Percentiles rank a stretch among this genome's conserved stretches.
These are phyloP conservation scores for Drosophila trapezifrons DNA, from an alignment of 1,140 invertebrate species.

Conservation along the genomic window DNA sequence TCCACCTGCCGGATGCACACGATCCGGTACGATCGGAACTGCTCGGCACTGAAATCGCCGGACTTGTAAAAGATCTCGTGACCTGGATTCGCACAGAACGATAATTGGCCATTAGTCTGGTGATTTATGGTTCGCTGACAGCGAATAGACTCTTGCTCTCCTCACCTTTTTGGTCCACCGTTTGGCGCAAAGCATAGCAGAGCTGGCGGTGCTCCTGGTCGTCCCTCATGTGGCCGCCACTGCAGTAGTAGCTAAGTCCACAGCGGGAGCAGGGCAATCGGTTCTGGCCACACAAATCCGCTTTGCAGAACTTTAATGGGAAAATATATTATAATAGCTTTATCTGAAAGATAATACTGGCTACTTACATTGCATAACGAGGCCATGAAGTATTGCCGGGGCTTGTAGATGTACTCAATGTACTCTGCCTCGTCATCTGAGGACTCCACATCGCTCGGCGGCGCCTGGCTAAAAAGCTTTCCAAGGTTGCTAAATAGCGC, in stretches of 20 bases:
- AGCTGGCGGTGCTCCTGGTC: constrained; percentile 85
- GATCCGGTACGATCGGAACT: constrained; percentile 87
- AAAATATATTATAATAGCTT: background rate
- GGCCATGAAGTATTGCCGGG: constrained; percentile 75
- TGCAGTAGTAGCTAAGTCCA: constrained; percentile 86
- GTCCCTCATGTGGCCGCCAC: constrained; percentile 83
- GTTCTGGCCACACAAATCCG: constrained; percentile 55
- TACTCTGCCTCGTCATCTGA: constrained; percentile 81
- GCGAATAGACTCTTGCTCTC: background rate
- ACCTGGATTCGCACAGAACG: constrained; percentile 35
- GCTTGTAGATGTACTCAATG: constrained; percentile 80
- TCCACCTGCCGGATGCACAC: constrained; percentile 87
- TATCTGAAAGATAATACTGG: background rate
- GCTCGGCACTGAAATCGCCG: constrained; percentile 85
- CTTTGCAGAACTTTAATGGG: constrained; percentile 55
- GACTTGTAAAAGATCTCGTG: constrained; percentile 85
- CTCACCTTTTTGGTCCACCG: constrained; percentile 69
- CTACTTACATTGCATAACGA: constrained; percentile 78
- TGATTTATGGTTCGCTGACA: constrained; percentile 28
- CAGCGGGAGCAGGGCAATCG: constrained; percentile 84
- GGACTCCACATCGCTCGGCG: constrained; percentile 67
- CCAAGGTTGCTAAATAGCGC: constrained; percentile 67
- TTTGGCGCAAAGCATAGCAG: constrained; percentile 82
- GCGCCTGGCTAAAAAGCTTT: constrained; percentile 69
- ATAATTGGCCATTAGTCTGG: constrained; percentile 21